Base-by-base conservation (phyloP, 2,113 vertebrate genomes). In the Oncorhynchus mykiss region DNA sequence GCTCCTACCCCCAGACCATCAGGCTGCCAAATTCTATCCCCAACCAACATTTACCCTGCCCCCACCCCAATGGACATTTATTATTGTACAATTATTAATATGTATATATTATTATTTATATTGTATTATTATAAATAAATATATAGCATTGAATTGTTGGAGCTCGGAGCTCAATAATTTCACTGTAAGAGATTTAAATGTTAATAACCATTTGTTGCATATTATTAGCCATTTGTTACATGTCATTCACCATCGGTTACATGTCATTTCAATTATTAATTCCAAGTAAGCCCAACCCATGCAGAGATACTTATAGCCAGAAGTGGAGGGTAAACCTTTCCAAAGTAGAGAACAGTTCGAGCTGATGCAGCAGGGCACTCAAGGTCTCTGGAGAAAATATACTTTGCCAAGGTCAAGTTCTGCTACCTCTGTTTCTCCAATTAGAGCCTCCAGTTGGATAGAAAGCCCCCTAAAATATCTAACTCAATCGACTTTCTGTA, bases 361-460 rank as follows among this genome's bases (percentile, higher is more conserved):
- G 80, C 73, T 86, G 84, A 82, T 73, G 81, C 76, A 77, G 80
- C 59, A 20, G 82, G 75, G 75, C 78, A 67, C 70, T 79, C 75
- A 51, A 57, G 57, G 9, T 65, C 85, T 78, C 9, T 31, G 72
- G 85, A 77, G 59, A 76, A 73, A 79, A 87, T 39, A 39, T 39
- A 39, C 67, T 76, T 65, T 2, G 7, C 54, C 65, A 72, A 71
- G 76, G 78, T 85, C 79, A 7, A 70, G 72, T 87, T 86, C 79
- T 83, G 80, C 82, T 86, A 83, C 83, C 80, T 84, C 80, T 73
- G 70, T 79, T 86, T 87, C 86, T 88, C 81, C 84, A 78, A 82
- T 86, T 82, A 83, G 86, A 59, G 77, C 76, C 78, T 86, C 80
- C 80, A 74, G 80, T 81, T 82, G 75, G 73, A 74, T 74, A 48